Base-by-base conservation (phyloP, 1,140 invertebrate species). In the Euglossa dilemma region DNA sequence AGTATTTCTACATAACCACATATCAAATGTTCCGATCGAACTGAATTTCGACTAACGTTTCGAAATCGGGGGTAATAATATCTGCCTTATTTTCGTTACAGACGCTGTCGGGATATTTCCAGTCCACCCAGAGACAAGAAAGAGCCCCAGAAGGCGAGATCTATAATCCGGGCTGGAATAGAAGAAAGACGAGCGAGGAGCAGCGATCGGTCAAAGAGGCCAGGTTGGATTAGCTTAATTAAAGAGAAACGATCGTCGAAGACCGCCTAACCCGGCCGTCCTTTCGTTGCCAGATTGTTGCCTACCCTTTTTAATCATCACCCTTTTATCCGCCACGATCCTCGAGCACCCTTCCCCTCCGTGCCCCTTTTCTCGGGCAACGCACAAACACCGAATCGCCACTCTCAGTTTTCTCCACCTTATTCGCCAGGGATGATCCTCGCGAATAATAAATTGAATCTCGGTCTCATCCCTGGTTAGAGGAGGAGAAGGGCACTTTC, bases 401-500 rank as follows among this genome's bases (percentile, higher is more conserved):
- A 83, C 75, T 83, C 75, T 78, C 81, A 56, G 57, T 83, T 79
- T 78, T 50, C 75, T 64, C 75, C 66, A 71, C 64, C 81, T 83
- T 83, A 78, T 71, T 71, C 75, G 66, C 75, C 14, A 7, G 50
- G 56, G 75, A 79, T 78, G 56, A 83, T 83, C 66, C 67, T 47
- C n/a, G 66, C 74, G 81, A 83, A 83, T 83, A 83, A 83, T 83
- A 83, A 83, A 83, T 83, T 83, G 75, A 83, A 83, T 83, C 81
- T 75, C 66, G 75, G 81, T 56, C 75, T 83, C 81, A 83, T 78
- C 67, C 70, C 81, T 78, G 81, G 81, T 64, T 83, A 71, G 66
- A 78, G 47, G 20, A 59, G 81, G 56, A 70, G 47, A 64, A 67
- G 52, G 66, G 66, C 47, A 78, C 75, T 83, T 83, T 83, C 56